These are phyloP conservation scores for Drosophila birchii DNA, from an alignment of 2,888 invertebrate genomes.

Conservation along the genomic window DNA sequence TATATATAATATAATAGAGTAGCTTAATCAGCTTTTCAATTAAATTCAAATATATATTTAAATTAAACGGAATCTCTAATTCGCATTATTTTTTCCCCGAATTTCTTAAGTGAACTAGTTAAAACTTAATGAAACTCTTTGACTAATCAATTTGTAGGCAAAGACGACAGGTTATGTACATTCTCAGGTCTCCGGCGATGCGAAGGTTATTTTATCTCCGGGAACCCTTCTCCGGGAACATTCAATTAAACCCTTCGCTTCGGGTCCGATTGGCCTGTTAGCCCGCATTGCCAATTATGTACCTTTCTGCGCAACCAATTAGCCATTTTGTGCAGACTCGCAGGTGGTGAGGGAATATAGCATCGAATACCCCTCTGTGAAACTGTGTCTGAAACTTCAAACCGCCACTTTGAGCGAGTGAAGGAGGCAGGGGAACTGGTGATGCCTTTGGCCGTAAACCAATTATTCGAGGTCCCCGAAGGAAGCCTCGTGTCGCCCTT, in stretches of 20 bases:
- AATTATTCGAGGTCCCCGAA: constrained; percentile 63
- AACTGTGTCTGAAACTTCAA: constrained; percentile 60
- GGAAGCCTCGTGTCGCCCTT: constrained; percentile 60
- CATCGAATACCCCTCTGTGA: constrained; percentile 44
- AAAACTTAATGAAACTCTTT: background rate
- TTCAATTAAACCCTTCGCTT: constrained; percentile 65
- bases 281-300: constrained; percentile 62
- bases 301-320: constrained; percentile 71
- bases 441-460: constrained; percentile 59
- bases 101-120: no score
- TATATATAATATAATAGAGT: no score
- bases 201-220: constrained; percentile 6
- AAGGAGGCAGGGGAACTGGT: constrained; percentile 5
- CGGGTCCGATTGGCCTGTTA: constrained; percentile 47
- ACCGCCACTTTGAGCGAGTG: constrained; percentile 39
- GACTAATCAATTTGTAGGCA: background rate
- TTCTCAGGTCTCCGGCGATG: background rate
- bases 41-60: background rate
- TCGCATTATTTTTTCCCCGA: background rate
- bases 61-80: background rate
- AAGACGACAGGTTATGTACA: background rate
- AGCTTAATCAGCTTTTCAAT: no score
- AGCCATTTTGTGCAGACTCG: constrained; percentile 61
- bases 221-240: constrained; percentile 48
- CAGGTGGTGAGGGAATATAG: constrained; percentile 12